phyloP scores from a whole-genome alignment of 2,888 invertebrate species.

The Amphipyra tragopoginis region DNA sequence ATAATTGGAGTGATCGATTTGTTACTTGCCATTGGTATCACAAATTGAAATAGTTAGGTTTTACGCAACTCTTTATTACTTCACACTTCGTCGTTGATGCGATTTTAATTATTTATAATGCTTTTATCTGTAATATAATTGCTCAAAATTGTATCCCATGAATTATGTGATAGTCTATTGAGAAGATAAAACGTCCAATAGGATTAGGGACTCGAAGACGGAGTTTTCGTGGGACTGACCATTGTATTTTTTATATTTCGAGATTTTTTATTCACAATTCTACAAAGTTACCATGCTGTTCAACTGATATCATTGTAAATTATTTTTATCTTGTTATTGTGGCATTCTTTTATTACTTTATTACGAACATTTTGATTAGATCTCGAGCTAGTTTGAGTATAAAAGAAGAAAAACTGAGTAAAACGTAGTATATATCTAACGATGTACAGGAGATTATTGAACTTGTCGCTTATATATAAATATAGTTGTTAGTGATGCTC shows the following conservation, averaged over 20 bases:
- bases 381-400: slow-evolving; percentile 45
- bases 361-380: slow-evolving; percentile 49
- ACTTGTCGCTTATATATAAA: slow-evolving; percentile 58
- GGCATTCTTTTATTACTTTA: slow-evolving; percentile 43
- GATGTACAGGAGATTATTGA: slow-evolving; percentile 49
- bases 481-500: slow-evolving; percentile 69
- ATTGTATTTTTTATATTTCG: slow-evolving; percentile 60
- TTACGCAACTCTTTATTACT: slow-evolving; percentile 31
- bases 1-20: slow-evolving; percentile 57
- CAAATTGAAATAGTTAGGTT: slow-evolving; percentile 63
- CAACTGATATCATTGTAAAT: slow-evolving; percentile 58
- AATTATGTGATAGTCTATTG: slow-evolving; percentile 70
- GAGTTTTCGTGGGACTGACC: slow-evolving; percentile 49
- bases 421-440: slow-evolving; percentile 39
- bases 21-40: slow-evolving; percentile 83
- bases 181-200: slow-evolving; percentile 68
- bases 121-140: slow-evolving; percentile 65
- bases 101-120: slow-evolving; percentile 42
- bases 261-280: slow-evolving; percentile 55
- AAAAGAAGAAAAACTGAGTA: slow-evolving; percentile 33
- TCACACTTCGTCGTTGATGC: slow-evolving; percentile 18
- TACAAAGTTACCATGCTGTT: slow-evolving; percentile 69
- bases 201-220: slow-evolving; percentile 48
- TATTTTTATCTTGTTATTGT: slow-evolving; percentile 51
- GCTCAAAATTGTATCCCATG: slow-evolving; percentile 78